A percentile compares a stretch with the other conserved stretches of the same genome.
phyloP scores from a whole-genome alignment of 2,797 vertebrate species.

The Cossypha niveicapilla region DNA sequence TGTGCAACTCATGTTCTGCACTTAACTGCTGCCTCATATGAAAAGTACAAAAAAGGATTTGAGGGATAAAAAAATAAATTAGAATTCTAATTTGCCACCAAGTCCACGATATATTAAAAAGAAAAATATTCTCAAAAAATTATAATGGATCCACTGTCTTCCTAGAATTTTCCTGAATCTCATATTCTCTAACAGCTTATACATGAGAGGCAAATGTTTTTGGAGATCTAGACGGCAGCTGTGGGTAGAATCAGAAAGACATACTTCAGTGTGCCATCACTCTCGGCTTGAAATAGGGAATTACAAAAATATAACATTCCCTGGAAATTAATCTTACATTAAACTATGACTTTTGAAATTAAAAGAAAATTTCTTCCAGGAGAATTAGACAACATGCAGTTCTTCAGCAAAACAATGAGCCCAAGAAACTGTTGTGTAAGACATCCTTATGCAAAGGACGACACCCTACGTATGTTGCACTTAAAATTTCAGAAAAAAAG shows the following conservation, averaged over 20 bases:
- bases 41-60: not conserved
- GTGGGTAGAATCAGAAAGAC: not conserved
- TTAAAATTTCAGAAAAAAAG: not conserved
- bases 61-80: not conserved
- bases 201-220: not conserved
- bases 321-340: not conserved
- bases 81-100: not conserved
- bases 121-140: not conserved
- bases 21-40: not conserved
- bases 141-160: not conserved
- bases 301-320: not conserved
- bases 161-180: not conserved
- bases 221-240: not conserved
- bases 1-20: not conserved
- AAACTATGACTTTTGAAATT: not conserved
- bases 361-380: not conserved
- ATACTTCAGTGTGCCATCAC: not conserved
- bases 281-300: not conserved
- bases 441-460: not conserved
- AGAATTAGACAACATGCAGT: not conserved
- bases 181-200: not conserved
- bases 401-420: not conserved
- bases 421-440: not conserved
- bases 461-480: not conserved
- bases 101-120: not conserved